phyloP scores from a whole-genome alignment of 2,113 vertebrate genomes.

The Drymodes brunneopygia region DNA sequence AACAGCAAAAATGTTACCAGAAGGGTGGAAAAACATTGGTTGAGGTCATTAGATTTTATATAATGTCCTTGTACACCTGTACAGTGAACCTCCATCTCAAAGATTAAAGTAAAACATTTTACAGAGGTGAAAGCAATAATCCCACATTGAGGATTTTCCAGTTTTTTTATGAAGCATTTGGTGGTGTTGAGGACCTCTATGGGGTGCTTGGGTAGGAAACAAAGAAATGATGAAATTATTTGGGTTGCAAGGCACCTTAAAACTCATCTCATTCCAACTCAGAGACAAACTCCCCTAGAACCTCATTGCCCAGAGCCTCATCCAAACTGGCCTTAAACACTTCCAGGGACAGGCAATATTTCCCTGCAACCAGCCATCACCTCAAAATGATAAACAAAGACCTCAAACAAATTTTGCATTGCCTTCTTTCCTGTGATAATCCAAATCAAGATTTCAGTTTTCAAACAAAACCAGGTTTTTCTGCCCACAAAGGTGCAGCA shows the following conservation, averaged over 20 bases:
- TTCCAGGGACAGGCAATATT: background rate
- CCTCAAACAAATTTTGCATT: no score
- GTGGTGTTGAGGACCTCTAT: background rate
- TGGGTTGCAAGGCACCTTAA: background rate
- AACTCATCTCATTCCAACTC: background rate
- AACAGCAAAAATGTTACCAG: background rate
- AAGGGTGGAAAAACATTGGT: background rate
- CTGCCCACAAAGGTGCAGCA: background rate
- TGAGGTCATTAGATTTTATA: background rate
- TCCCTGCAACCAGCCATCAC: background rate
- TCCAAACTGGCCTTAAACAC: background rate
- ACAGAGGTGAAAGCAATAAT: background rate
- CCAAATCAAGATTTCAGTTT: background rate
- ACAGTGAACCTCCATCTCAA: background rate
- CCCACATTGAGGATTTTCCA: background rate
- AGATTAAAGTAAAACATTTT: background rate
- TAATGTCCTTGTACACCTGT: background rate
- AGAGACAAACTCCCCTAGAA: background rate
- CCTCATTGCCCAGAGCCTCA: background rate
- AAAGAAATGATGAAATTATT: background rate
- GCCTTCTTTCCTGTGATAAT: background rate
- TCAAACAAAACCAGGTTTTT: background rate
- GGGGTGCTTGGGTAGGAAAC: background rate
- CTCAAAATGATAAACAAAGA: background rate
- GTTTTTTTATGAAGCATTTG: no score